Evolutionary conservation across 2,888 invertebrate species (phyloP).

Genomic region (Chouioia cunea): DNA sequence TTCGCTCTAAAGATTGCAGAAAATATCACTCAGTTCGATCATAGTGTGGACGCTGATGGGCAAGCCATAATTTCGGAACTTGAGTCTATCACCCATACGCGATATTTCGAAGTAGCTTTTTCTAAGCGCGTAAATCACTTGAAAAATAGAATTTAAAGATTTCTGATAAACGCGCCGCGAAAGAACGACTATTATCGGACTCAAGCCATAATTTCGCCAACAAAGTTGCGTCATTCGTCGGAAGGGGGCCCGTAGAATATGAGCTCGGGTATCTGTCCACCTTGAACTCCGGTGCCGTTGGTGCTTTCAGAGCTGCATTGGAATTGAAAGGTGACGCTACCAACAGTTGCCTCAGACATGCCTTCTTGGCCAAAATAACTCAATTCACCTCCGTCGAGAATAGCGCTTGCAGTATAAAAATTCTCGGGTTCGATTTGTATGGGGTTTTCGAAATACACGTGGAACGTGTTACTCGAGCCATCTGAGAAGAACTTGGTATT

Average conservation of each 20-base stretch:
- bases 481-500: slow-evolving; percentile 96
- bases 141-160: slow-evolving; percentile 44
- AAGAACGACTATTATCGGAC: slow-evolving; percentile 17
- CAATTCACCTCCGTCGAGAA: slow-evolving; percentile 92
- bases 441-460: slow-evolving; percentile 86
- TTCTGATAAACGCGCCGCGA: slow-evolving; percentile 3
- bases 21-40: no score
- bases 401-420: slow-evolving; percentile 95
- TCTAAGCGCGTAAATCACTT: slow-evolving; percentile 1
- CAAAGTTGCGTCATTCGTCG: slow-evolving; percentile 62
- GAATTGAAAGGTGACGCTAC: slow-evolving; percentile 95
- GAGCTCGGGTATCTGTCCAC: slow-evolving; percentile 96
- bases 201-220: slow-evolving; percentile 54
- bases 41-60: no score
- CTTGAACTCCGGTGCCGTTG: slow-evolving; percentile 97
- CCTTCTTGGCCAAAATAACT: slow-evolving; percentile 98
- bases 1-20: no score
- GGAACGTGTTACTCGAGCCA: slow-evolving; percentile 96
- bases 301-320: slow-evolving; percentile 98
- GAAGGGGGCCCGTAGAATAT: slow-evolving; percentile 92
- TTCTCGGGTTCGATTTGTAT: slow-evolving; percentile 93
- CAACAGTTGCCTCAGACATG: slow-evolving; percentile 92
- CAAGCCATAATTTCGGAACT: no score
- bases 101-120: no score
- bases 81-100: no score